These are phyloP conservation scores for Oreortyx pictus DNA, from an alignment of 2,797 vertebrate genomes.

Conservation along the genomic window DNA sequence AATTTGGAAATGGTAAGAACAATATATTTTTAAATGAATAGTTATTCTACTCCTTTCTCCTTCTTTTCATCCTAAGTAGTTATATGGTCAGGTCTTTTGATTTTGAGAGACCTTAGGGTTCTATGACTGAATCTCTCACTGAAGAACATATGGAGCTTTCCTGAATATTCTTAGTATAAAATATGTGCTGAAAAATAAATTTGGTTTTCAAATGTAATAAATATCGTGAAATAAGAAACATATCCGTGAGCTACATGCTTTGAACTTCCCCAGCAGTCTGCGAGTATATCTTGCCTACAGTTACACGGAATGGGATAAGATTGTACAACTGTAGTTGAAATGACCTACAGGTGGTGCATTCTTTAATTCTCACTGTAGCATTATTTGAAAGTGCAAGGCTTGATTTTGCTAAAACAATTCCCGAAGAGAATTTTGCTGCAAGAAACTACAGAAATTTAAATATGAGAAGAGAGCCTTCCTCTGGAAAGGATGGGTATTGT, in stretches of 20 bases:
- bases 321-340: not conserved
- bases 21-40: not conserved
- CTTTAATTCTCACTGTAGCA: not conserved
- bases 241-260: not conserved
- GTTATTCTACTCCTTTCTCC: rapidly evolving
- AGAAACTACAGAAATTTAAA: not conserved
- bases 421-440: not conserved
- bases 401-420: not conserved
- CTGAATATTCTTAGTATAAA: not conserved
- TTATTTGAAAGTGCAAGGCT: not conserved
- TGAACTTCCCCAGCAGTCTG: not conserved
- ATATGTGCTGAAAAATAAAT: not conserved
- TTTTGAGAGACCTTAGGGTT: not conserved
- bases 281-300: not conserved
- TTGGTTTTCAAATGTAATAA: not conserved
- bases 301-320: not conserved
- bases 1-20: not conserved
- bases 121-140: not conserved
- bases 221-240: not conserved
- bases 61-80: rapidly evolving
- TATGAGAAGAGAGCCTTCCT: not conserved
- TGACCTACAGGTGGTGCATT: not conserved
- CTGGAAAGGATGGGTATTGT: not conserved
- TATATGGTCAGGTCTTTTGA: not conserved
- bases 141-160: not conserved